phyloP scores from a whole-genome alignment of 2,797 vertebrate genomes.

The Hypotaenidia philippensis region DNA sequence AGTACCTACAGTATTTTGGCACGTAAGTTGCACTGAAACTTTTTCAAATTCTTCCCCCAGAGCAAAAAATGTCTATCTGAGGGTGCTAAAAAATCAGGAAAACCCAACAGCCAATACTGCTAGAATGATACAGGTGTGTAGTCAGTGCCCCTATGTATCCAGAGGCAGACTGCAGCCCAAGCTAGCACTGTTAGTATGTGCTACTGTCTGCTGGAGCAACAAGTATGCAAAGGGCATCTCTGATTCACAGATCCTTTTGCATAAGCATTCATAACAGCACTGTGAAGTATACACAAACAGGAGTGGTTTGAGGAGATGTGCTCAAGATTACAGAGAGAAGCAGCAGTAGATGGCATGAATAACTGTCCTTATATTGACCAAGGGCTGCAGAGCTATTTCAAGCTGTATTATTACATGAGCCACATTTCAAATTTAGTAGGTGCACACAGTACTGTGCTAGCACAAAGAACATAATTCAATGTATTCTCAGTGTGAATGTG shows the following conservation, averaged over 20 bases:
- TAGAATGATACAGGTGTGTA: not conserved
- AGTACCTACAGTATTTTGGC: not conserved
- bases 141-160: not conserved
- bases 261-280: not conserved
- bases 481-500: not conserved
- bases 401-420: not conserved
- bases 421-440: not conserved
- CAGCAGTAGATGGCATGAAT: not conserved
- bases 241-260: not conserved
- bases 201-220: not conserved
- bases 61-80: not conserved
- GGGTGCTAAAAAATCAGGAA: not conserved
- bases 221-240: not conserved
- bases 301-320: not conserved
- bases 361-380: not conserved
- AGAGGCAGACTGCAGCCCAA: not conserved
- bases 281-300: not conserved
- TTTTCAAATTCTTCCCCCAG: not conserved
- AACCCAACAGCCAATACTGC: not conserved
- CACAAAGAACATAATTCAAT: not conserved
- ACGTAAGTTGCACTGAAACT: not conserved
- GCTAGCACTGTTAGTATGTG: not conserved
- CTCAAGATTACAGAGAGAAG: not conserved
- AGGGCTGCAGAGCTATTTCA: not conserved
- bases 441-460: not conserved